Base-by-base conservation (phyloP, 2,113 vertebrate species). In the Saguinus imperator region DNA sequence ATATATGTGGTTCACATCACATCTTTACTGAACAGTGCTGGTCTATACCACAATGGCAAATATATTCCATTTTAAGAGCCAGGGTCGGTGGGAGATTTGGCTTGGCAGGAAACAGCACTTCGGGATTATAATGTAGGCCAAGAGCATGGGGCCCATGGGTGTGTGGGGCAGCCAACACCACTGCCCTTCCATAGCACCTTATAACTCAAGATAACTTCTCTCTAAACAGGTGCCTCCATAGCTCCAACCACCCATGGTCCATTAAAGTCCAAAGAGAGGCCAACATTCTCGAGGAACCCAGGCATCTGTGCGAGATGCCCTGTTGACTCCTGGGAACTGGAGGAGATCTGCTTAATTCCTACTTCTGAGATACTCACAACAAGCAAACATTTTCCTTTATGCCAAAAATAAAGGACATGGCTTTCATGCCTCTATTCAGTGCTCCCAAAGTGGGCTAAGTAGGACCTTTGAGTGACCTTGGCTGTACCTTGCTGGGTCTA, bases 1-100 rank as follows among this genome's bases (percentile, higher is more conserved):
- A 10, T 1, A 0, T 9, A 13, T 1, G 2, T n/a, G 79, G 27
- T 43, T 72, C 23, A n/a, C 32, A 18, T 0, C 2, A 0, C 16
- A 27, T 35, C 58, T 57, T 23, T 70, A 87, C 5, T 29, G 8
- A 64, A 48, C 4, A 43, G 29, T 2, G 4, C 45, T 72, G 17
- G 23, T 35, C 57, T 37, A 37, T 14, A 52, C n/a, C 16, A 29
- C 2, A 25, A 73, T 6, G 37, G 37, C 14, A 73, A 40, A 40
- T 1, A 55, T 14, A 72, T 43, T 48, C 32, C 25, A 57, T 40
- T 32, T 17, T 57, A 79, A 88, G 45, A 66, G 83, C 27, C 21
- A 32, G 14, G 25, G 66, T 0, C 16, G 14, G 32, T 2, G 1
- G 55, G 68, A 45, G 32, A 57, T 4, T 66, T 23, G 11, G 58